Evolutionary conservation across 2,113 vertebrate species (phyloP).

Genomic region (Mus spicilegus): DNA sequence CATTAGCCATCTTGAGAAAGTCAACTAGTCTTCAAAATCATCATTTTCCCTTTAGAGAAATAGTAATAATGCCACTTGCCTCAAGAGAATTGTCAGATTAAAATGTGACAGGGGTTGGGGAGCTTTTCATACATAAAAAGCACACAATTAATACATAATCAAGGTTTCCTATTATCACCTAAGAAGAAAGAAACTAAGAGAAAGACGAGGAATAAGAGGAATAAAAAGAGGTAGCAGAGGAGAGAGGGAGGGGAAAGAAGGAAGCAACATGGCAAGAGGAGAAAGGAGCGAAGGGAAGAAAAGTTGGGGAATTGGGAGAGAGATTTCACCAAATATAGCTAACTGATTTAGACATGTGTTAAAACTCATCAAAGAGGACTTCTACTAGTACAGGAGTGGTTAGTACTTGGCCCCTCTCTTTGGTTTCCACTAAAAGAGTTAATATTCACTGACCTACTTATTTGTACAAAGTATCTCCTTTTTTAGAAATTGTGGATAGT

Average conservation of each 20-base stretch:
- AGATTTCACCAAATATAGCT: neutral
- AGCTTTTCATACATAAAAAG: neutral
- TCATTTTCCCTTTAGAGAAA: neutral
- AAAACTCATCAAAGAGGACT: neutral
- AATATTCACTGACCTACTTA: neutral
- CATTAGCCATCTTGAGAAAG: neutral
- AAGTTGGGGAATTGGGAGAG: too few relatives aligned
- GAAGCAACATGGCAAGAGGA: neutral
- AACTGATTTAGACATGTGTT: neutral
- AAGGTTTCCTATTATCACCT: neutral
- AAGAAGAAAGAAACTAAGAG: neutral
- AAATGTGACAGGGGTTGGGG: neutral
- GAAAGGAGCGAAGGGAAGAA: rapidly evolving
- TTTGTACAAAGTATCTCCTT: constrained; percentile 36
- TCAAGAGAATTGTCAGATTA: neutral
- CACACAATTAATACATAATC: neutral
- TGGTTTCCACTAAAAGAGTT: neutral
- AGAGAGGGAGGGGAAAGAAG: too few relatives aligned
- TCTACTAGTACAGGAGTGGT: neutral
- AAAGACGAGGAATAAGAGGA: neutral
- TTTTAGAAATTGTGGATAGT: neutral
- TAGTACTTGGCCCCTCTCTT: neutral
- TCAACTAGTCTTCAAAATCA: neutral
- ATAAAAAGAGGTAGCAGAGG: neutral
- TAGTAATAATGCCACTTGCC: neutral